A percentile compares a stretch with the other conserved stretches of the same genome.
phyloP scores from a whole-genome alignment of 2,797 vertebrate species.

The Denticeps clupeoides region DNA sequence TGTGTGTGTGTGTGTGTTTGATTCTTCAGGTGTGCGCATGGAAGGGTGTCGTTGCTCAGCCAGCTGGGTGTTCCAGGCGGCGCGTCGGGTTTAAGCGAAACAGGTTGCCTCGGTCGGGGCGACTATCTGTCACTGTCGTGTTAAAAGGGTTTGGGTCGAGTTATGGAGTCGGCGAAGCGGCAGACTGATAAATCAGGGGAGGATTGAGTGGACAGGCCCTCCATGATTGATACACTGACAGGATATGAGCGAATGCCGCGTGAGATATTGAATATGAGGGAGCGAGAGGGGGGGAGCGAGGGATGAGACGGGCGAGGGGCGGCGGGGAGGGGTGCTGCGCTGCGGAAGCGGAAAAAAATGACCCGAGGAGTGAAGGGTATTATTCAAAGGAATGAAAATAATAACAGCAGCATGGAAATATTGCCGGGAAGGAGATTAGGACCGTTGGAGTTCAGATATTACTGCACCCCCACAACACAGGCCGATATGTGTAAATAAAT shows the following conservation, averaged over 20 bases:
- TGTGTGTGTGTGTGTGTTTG: neutral
- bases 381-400: slow-evolving; percentile 95
- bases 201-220: slow-evolving; percentile 99
- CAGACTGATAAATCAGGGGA: slow-evolving; percentile 94
- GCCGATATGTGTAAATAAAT: slow-evolving; percentile 19
- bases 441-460: slow-evolving; percentile 62
- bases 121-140: slow-evolving; percentile 87
- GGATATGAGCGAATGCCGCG: slow-evolving; percentile 73
- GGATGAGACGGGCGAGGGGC: neutral
- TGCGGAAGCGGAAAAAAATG: too few species aligned
- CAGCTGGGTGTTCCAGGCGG: neutral
- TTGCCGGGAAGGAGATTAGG: slow-evolving; percentile 81
- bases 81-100: slow-evolving; percentile 64
- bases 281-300: too few species aligned
- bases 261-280: too few species aligned
- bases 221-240: slow-evolving; percentile 96
- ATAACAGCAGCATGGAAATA: slow-evolving; percentile 79
- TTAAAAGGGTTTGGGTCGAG: slow-evolving; percentile 90
- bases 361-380: slow-evolving; percentile 76
- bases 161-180: slow-evolving; percentile 77
- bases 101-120: slow-evolving; percentile 74
- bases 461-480: slow-evolving; percentile 31
- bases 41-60: slow-evolving; percentile 30
- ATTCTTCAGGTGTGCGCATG: slow-evolving; percentile 44
- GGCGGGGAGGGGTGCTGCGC: too few species aligned